Conservation (phyloP, 2,113 vertebrate species). For the Nyctibius bracteatus region DNA sequence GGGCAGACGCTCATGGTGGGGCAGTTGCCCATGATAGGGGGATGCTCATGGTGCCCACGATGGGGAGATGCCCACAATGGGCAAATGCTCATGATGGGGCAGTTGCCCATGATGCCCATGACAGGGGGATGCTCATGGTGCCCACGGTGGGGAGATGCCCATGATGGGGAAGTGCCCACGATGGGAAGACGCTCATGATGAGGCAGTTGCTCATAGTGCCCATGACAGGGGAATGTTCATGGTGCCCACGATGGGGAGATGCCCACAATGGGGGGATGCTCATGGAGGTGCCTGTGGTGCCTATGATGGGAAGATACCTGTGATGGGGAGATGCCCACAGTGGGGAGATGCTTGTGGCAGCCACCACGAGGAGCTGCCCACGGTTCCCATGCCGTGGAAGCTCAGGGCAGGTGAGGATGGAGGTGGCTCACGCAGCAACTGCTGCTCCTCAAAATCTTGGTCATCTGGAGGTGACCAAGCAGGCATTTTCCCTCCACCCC, state of each 20-base stretch:
- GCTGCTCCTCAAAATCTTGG: neutral
- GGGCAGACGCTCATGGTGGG: neutral
- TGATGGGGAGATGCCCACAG: neutral
- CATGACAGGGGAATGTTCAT: too few species aligned
- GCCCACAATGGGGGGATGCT: too few species aligned
- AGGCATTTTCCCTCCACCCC: rapidly evolving
- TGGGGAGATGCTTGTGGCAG: neutral
- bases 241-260: neutral
- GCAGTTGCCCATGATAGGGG: too few species aligned
- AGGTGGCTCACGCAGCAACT: neutral
- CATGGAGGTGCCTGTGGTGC: neutral
- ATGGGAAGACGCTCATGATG: neutral
- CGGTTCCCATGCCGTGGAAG: neutral
- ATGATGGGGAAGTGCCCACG: too few species aligned
- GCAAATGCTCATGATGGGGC: neutral
- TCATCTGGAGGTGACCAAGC: rapidly evolving
- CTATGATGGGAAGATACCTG: neutral
- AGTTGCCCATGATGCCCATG: neutral
- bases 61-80: neutral
- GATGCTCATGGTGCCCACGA: neutral
- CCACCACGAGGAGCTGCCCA: neutral
- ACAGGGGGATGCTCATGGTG: neutral
- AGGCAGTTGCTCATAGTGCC: too few species aligned
- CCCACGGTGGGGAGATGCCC: neutral
- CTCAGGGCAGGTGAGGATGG: neutral